These are phyloP conservation scores for Tipula vernalis DNA, from an alignment of 2,888 invertebrate genomes.

Conservation along the genomic window DNA sequence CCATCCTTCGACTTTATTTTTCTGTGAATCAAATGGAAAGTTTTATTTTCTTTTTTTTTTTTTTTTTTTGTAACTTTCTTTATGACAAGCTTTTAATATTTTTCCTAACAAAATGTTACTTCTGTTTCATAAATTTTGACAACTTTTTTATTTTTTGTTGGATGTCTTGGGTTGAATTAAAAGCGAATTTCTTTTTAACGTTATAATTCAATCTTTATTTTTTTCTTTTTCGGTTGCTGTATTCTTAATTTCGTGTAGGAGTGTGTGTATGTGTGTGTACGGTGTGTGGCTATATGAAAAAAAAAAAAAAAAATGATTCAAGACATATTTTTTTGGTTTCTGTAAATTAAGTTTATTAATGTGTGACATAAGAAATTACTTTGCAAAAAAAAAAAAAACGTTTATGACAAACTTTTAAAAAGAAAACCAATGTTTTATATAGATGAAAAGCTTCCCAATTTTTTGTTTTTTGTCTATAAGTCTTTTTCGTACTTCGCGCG, in stretches of 20 bases:
- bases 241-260: not conserved
- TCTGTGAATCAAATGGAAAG: not conserved
- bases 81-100: conserved; percentile 13
- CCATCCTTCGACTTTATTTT: not conserved
- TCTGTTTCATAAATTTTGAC: conserved; percentile 11
- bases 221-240: not conserved
- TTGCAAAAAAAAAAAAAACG: not conserved
- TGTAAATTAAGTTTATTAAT: conserved; percentile 4
- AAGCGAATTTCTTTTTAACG: not conserved
- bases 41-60: not conserved
- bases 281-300: not conserved
- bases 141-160: not conserved
- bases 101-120: conserved; percentile 10
- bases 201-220: not conserved
- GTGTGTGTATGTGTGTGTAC: not conserved
- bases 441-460: not conserved
- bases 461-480: not conserved
- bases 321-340: not conserved
- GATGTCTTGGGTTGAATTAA: not conserved
- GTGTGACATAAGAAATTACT: not conserved
- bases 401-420: not conserved
- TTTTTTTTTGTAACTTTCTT: not conserved
- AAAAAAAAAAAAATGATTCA: not conserved
- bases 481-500: not conserved
- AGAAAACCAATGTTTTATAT: not conserved